Evolutionary conservation across 2,888 invertebrate genomes (phyloP), one percentile per base, ranked within the genome.

Genomic region (Heteropelma amictum): DNA sequence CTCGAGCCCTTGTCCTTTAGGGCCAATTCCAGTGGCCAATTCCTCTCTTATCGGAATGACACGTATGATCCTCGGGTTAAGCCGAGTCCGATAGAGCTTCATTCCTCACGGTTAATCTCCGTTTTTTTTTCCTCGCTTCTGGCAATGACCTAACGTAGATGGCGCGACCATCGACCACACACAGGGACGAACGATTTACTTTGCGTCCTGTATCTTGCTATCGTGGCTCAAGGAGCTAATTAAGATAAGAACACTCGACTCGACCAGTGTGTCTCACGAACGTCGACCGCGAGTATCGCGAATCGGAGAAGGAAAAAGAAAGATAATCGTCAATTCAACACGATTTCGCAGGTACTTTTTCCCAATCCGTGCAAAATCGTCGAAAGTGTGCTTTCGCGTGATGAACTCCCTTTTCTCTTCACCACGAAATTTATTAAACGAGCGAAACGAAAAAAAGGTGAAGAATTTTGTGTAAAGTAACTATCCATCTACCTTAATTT

Each of bases 101-200:
- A 86, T 87, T 86, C 85, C 84, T 87, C 86, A 85, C 82, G 67
- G 78, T 81, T 88, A 88, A 88, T 88, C 85, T 85, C 45, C 1
- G 6, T 10, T 3, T 21, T 12, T 10, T 1, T 84, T 47, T 28
- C 75, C 61, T 78, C 73, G 58, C 67, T 58, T 26, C 35, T 51
- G 35, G 28, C 60, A 38, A 47, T 17, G 53, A 26, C n/a, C 30
- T 61, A n/a, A n/a, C n/a, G n/a, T n/a, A n/a, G n/a, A n/a, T n/a
- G n/a, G n/a, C 71, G 33, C 40, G 10, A 47, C 61, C 51, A 72
- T 56, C 64, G 17, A 30, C n/a, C 65, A n/a, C n/a, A n/a, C 40
- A 21, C 38, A 49, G 19, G 38, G 33, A 40, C 49, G 51, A 53
- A 54, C 35, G 33, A 72, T 8, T 61, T 35, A 26, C n/a, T 38